Evolutionary conservation across 35 echinoderm and acorn worm genomes (phyloP).

Genomic region (Apostichopus japonicus): DNA sequence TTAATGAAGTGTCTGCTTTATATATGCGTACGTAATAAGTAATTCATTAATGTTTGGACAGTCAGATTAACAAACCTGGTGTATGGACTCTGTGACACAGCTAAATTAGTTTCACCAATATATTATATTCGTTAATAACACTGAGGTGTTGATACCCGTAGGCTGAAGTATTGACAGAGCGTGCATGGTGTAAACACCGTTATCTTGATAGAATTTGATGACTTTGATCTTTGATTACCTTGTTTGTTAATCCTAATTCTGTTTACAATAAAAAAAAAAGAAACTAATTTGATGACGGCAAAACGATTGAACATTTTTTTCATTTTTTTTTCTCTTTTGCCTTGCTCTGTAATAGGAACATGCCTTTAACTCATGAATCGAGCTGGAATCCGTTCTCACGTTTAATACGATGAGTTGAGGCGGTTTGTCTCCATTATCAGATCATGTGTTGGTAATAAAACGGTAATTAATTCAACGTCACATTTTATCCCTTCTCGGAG

Average conservation of each 20-base stretch:
- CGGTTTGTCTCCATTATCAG: slow-evolving; percentile 20
- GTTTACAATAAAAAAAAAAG: neutral
- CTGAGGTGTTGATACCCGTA: no score
- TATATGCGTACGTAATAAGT: no score
- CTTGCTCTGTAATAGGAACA: neutral
- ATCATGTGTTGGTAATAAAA: slow-evolving; percentile 50
- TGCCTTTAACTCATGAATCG: neutral
- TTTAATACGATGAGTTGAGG: neutral
- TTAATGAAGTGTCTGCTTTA: no score
- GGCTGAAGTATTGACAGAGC: no score
- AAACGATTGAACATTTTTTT: neutral
- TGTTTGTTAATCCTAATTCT: neutral
- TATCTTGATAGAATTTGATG: neutral
- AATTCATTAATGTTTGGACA: no score
- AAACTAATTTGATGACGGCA: neutral
- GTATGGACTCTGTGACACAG: no score
- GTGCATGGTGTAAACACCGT: neutral
- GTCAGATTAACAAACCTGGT: no score
- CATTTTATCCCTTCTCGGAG: slow-evolving; percentile 30
- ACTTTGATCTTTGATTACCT: neutral
- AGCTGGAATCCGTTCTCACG: neutral
- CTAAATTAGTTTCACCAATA: no score
- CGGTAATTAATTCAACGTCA: slow-evolving; percentile 44
- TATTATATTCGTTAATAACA: no score
- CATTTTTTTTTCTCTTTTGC: neutral